A percentile compares a stretch with the other conserved stretches of the same genome.
Evolutionary conservation across 2,113 vertebrate genomes (phyloP).

Genomic region (Corythornis vintsioides): DNA sequence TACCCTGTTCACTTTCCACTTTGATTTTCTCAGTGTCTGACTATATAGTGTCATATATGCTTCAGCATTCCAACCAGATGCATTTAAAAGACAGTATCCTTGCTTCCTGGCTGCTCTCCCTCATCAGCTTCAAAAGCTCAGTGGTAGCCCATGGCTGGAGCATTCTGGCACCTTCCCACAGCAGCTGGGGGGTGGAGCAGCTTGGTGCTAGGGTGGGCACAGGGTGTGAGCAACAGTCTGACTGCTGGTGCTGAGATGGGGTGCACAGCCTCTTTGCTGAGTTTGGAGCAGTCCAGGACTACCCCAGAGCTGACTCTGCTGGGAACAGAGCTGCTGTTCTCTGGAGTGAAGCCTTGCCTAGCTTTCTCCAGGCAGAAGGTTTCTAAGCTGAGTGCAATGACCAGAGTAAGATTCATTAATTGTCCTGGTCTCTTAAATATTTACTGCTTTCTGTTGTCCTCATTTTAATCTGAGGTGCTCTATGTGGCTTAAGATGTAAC

Average conservation of each 20-base stretch:
- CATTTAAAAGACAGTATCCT: neutral
- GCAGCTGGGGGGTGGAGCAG: neutral
- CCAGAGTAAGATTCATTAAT: neutral
- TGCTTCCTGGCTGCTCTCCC: neutral
- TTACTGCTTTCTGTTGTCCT: neutral
- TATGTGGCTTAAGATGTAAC: neutral
- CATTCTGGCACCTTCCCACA: rapidly evolving
- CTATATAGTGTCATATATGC: neutral
- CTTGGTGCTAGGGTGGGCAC: neutral
- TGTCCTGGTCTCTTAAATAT: neutral
- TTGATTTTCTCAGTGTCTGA: neutral
- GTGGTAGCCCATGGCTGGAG: neutral
- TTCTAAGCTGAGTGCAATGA: neutral
- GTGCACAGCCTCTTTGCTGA: neutral
- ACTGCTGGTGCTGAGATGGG: neutral
- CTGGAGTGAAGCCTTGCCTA: neutral
- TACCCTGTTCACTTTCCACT: neutral
- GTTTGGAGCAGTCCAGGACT: neutral
- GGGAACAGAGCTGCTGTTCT: neutral
- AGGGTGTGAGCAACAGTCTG: neutral
- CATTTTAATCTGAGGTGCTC: neutral
- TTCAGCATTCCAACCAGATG: neutral
- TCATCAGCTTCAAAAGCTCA: neutral
- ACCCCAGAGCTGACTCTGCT: neutral
- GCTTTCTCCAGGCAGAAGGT: neutral